Evolutionary conservation across 2,888 invertebrate genomes (phyloP), one percentile per base, ranked within the genome.

Genomic region (Patella caerulea): DNA sequence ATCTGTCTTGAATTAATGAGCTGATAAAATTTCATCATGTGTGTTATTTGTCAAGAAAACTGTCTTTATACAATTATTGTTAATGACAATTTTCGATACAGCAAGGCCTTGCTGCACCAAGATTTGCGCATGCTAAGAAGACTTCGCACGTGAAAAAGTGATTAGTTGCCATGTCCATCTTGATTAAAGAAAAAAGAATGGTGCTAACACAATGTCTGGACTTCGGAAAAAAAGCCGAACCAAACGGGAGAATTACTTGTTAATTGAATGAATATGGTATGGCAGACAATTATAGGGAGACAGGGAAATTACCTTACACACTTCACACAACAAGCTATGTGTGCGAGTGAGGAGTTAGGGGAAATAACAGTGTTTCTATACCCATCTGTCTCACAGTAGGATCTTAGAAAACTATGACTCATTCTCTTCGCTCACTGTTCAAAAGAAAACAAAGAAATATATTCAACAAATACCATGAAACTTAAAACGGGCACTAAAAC

Each of bases 261-360:
- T 74, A 78, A 78, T 74, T 74, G 71, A 71, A 71, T 54, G 74
- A 74, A 74, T 78, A 74, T 71, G 74, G 71, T 52, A 19, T 34
- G 78, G 24, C 55, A 56, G 65, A 29, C 29, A 59, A 74, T 74
- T 71, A 70, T 70, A 71, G 71, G 29, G 71, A 52, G 71, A 53
- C 29, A 53, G 55, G 74, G 74, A 78, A 78, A 78, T 78, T 78
- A 78, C 78, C 78, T 78, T 71, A 19, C 34, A 71, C 65, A 65
- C 65, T 65, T 24, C 24, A 65, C 19, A 12, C 19, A 24, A 65
- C 19, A 7, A 65, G 19, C 65, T 24, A 65, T 65, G 15, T 24
- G 19, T 45, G 65, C 65, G 2, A 3, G 24, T 65, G 65, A 24
- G 19, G 45, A 65, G 65, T 9, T 12, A 59, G 24, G 19, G 65